Evolutionary conservation across 92 coral and sea anemone genomes (phyloP).

Genomic region (Parazoanthus atlanticus): DNA sequence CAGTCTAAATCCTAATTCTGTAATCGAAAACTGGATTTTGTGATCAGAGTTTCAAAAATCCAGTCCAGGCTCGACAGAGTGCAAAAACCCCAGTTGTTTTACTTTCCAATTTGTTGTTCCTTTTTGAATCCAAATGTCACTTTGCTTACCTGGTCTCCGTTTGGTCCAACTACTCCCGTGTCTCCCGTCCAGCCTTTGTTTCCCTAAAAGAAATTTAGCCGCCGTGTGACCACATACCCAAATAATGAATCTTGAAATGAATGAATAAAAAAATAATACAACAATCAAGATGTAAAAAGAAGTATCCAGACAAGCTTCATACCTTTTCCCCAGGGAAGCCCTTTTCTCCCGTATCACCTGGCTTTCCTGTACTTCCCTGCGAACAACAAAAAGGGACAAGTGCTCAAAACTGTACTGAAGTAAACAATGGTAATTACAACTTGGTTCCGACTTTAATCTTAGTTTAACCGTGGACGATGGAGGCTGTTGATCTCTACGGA

Average conservation of each 20-base stretch:
- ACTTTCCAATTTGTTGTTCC: neutral
- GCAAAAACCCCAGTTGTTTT: no score
- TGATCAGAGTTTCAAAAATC: no score
- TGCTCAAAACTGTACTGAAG: neutral
- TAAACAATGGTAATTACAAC: no score
- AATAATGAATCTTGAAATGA: neutral
- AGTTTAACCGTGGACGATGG: no score
- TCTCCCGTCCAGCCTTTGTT: neutral
- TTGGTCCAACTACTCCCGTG: neutral
- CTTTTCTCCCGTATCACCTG: neutral
- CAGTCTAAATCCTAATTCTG: no score
- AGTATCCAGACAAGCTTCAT: neutral
- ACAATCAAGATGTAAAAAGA: neutral
- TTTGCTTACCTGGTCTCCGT: neutral
- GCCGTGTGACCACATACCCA: neutral
- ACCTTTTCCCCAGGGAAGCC: neutral
- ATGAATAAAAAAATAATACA: neutral
- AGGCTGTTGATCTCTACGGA: no score
- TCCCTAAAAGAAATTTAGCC: neutral
- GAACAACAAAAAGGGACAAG: neutral
- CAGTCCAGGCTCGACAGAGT: no score
- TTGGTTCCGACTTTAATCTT: no score
- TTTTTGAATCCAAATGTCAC: neutral
- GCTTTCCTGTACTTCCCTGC: neutral
- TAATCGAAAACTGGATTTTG: no score